Percentiles rank a stretch among this genome's conserved stretches.
Conservation (phyloP, 1,140 invertebrate genomes). For the Venturia canescens region DNA sequence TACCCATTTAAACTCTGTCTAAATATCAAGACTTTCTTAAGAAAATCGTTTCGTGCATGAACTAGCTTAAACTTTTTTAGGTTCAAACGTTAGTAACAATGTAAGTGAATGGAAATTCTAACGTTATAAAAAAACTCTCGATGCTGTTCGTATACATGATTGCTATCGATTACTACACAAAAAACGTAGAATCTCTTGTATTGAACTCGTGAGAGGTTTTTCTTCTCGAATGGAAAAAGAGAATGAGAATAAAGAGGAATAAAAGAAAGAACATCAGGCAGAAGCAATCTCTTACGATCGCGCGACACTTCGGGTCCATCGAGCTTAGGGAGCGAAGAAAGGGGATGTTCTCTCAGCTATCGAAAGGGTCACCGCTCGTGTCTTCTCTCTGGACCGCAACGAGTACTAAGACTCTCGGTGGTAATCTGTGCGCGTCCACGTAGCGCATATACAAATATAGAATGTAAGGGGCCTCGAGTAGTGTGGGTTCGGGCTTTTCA, state of each 20-base stretch:
- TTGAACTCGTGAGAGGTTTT: conserved; percentile 19
- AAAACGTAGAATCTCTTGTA: conserved; percentile 3
- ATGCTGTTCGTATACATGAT: neutral
- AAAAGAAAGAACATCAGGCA: conserved; percentile 39
- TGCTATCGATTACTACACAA: neutral
- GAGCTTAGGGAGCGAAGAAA: conserved; percentile 25
- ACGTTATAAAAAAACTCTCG: too few species aligned
- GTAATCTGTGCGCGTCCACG: neutral
- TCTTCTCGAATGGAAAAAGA: neutral
- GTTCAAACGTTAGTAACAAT: too few species aligned
- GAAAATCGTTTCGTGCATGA: too few species aligned
- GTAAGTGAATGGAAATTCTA: too few species aligned
- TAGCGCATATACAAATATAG: too few species aligned
- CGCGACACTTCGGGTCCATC: conserved; percentile 41
- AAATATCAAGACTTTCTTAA: too few species aligned
- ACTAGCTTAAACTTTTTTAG: too few species aligned
- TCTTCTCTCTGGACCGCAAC: conserved; percentile 25
- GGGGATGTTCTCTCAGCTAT: conserved; percentile 10
- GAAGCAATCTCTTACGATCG: conserved; percentile 42
- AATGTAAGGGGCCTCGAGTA: too few species aligned
- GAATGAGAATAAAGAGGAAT: neutral
- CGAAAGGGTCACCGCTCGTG: conserved; percentile 43
- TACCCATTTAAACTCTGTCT: too few species aligned
- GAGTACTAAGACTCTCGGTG: conserved; percentile 16
- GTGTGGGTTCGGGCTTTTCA: neutral